Evolutionary conservation across 2,888 invertebrate genomes (phyloP), one percentile per base, ranked within the genome.

Genomic region (Brachyptera putata): DNA sequence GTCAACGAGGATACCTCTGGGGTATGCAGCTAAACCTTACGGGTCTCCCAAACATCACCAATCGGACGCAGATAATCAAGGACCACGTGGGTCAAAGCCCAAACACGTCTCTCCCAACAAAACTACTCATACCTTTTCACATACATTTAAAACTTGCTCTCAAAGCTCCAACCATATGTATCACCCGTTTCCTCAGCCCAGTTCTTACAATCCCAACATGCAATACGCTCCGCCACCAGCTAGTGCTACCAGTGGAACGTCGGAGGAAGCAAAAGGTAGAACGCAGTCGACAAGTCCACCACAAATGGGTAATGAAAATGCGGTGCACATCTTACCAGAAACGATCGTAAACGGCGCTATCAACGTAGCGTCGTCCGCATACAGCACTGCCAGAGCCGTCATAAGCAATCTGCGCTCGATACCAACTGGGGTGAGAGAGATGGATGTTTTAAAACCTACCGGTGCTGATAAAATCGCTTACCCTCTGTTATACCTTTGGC

Each of bases 301-400:
- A 26, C 34, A 53, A 34, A 9, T 21, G 7, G 36, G 16, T 21
- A 11, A 18, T 24, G 39, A 14, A 22, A 18, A 61, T 48, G n/a
- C 69, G 1, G 69, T 73, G 37, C 72, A 73, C 57, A 74, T 74
- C 58, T 65, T 75, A 49, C 75, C 76, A 0, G 76, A 74, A 50
- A 71, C 72, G 48, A 64, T 78, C 58, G 72, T 78, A 2, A 70
- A 70, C 56, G 76, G 75, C 11, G 77, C 77, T 1, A 74, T 76
- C 0, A 73, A 74, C 58, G 74, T 74, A 3, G 77, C 76, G 2
- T 73, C 76, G 1, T 71, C 75, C 3, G 78, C 76, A 4, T 72
- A 74, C 58, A 75, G 71, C 59, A 76, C 75, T 1, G 77, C 77
- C 5, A 68, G 74, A 46, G 73, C 73, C 25, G 74, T 77, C 30